Percentiles rank a stretch among this genome's conserved stretches.
These are phyloP conservation scores for Gastrophysa polygoni DNA, from an alignment of 2,888 invertebrate genomes.

Conservation along the genomic window DNA sequence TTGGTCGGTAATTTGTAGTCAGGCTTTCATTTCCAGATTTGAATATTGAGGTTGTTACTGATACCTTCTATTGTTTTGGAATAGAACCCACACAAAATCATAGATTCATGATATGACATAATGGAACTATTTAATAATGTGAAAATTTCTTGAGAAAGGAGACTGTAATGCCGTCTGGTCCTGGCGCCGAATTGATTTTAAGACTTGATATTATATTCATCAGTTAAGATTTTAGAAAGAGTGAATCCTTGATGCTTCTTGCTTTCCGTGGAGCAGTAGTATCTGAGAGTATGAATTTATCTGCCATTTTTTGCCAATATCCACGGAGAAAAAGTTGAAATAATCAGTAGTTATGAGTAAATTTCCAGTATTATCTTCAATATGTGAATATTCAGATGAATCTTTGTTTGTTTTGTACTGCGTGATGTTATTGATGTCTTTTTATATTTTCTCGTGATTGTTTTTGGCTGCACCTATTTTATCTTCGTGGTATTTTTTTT, in stretches of 20 bases:
- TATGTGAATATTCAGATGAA: background rate
- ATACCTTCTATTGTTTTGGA: too few relatives aligned
- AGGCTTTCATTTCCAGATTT: too few relatives aligned
- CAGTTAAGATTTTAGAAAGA: background rate
- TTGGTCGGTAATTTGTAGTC: too few relatives aligned
- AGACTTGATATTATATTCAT: constrained; percentile 6
- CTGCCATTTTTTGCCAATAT: background rate
- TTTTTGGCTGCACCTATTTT: constrained; percentile 2
- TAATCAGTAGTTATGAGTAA: background rate
- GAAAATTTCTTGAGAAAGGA: constrained; percentile 1
- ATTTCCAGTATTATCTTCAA: constrained; percentile 1
- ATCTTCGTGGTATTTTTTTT: constrained; percentile 2
- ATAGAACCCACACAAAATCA: background rate
- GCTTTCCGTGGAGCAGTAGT: background rate
- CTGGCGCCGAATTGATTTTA: background rate
- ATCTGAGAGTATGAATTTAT: background rate
- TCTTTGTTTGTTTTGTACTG: too few relatives aligned
- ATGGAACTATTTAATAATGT: constrained; percentile 3
- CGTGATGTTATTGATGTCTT: too few relatives aligned
- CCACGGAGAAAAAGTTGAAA: background rate
- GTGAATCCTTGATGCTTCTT: background rate
- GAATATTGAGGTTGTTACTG: too few relatives aligned
- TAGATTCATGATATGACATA: constrained; percentile 8
- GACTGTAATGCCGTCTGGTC: constrained; percentile 3
- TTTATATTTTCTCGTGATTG: background rate